Evolutionary conservation across 2,113 vertebrate species (phyloP).

Genomic region (Geothlypis trichas): DNA sequence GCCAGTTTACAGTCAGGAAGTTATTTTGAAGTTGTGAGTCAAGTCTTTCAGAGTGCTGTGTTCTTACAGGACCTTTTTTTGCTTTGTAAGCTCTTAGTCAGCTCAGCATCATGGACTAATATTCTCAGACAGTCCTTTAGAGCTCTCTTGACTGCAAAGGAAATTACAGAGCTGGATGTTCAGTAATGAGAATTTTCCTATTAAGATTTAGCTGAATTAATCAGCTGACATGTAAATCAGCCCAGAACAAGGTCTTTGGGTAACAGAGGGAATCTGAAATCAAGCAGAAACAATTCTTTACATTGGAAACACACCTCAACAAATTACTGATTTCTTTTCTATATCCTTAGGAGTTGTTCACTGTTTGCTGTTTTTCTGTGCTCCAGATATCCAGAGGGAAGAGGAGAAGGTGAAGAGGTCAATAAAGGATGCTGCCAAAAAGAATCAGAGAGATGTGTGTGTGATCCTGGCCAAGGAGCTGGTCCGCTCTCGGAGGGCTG

Average conservation of each 20-base stretch:
- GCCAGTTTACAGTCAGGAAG: not conserved
- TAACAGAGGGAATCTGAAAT: not conserved
- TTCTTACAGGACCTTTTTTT: not conserved
- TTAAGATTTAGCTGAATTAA: not conserved
- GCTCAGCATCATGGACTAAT: not conserved
- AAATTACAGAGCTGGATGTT: not conserved
- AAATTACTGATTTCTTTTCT: not conserved
- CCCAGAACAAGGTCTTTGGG: not conserved
- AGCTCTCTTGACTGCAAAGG: not conserved
- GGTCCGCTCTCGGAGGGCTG: slow-evolving; percentile 87
- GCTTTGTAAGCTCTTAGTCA: not conserved
- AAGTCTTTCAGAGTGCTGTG: not conserved
- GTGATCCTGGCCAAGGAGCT: slow-evolving; percentile 93
- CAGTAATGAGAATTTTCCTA: not conserved
- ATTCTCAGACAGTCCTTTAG: not conserved
- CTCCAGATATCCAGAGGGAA: slow-evolving; percentile 94
- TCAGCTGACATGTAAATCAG: not conserved
- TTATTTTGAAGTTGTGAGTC: not conserved
- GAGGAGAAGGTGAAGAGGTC: slow-evolving; percentile 96
- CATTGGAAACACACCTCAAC: not conserved
- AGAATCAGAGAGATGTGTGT: slow-evolving; percentile 93
- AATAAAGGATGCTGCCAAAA: slow-evolving; percentile 95
- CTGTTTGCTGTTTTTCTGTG: not conserved
- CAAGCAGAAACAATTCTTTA: not conserved
- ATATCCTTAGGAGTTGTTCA: not conserved